Conservation (phyloP, 2,888 invertebrate genomes). For the Ophonus ardosiacus region DNA sequence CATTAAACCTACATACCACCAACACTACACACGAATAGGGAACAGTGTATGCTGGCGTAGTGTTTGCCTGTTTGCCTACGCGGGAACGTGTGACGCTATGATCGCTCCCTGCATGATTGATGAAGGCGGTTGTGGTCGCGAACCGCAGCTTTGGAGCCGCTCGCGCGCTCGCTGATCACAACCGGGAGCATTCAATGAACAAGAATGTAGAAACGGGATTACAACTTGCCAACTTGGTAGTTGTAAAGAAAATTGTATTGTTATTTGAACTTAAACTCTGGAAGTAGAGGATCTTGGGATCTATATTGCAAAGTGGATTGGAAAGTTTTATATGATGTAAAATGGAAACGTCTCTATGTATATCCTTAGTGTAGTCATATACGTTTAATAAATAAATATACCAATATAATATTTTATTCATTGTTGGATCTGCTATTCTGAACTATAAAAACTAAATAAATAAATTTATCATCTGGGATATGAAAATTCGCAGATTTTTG, state of each 20-base stretch:
- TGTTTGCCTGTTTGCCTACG: background rate
- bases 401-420: no score
- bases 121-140: conserved; percentile 8
- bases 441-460: no score
- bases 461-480: no score
- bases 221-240: background rate
- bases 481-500: no score
- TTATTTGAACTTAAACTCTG: background rate
- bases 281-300: background rate
- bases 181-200: background rate
- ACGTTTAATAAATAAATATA: no score
- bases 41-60: background rate
- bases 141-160: conserved; percentile 4
- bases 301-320: background rate
- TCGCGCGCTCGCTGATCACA: no score
- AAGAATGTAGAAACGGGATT: background rate
- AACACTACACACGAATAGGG: background rate
- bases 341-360: no score
- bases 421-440: no score
- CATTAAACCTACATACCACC: conserved; percentile 1
- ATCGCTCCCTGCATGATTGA: conserved; percentile 36
- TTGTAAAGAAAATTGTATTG: background rate
- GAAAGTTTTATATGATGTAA: no score
- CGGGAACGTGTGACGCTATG: conserved; percentile 1
- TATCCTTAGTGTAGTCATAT: no score